Evolutionary conservation across 1,140 invertebrate genomes (phyloP), one percentile per base, ranked within the genome.

Genomic region (Pinna nobilis): DNA sequence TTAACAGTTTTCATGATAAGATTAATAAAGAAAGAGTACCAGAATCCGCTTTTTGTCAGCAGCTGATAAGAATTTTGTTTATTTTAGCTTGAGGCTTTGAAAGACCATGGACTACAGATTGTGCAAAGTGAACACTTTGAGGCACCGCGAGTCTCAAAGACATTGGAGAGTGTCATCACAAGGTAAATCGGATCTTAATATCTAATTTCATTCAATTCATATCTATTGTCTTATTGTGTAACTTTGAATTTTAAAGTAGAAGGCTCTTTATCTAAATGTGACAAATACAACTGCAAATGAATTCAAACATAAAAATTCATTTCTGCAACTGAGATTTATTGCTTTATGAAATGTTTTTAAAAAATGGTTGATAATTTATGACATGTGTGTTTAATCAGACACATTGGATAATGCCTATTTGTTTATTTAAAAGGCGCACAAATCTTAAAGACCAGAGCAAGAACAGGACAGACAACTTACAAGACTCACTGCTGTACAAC

Each of bases 401-500:
- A n/a, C n/a, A n/a, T n/a, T n/a, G n/a, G n/a, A n/a, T n/a, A n/a
- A n/a, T n/a, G n/a, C n/a, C n/a, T n/a, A n/a, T n/a, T n/a, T n/a
- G n/a, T 63, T 25, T 67, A 13, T 33, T 39, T 49, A 44, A 15
- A 13, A 70, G 68, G 59, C 33, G 72, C 23, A 30, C 47, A 18
- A 25, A 69, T 64, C 70, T 76, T 49, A 94, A 73, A 91, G 94
- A 90, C 89, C 82, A 94, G 37, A 82, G 83, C 77, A 74, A 51
- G 23, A 49, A 71, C 11, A 79, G 81, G 44, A 79, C 92, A 70
- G 90, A 91, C 50, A 92, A 92, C 60, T 88, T 99, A 3, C 92
- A 93, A n/a, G 94, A 96, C 76, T 93, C 93, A 6, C 89, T 97
- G 15, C 88, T 97, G 2, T 94, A 97, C 81, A 94, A 95, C 3